Conservation (phyloP, 2,888 invertebrate genomes). For the Folsomia manolachei region DNA sequence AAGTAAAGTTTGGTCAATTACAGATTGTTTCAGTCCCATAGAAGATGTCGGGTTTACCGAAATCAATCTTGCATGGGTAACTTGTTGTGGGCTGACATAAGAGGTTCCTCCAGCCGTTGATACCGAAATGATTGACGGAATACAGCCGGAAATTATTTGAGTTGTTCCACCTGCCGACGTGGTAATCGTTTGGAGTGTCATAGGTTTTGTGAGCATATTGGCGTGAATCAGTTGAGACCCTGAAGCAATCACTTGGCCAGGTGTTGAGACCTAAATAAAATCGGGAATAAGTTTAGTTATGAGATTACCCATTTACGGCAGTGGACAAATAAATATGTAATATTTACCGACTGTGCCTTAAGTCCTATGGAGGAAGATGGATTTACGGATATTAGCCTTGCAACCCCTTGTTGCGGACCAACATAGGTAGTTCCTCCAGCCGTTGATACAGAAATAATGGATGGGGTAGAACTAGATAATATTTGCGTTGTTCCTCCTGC, state of each 20-base stretch:
- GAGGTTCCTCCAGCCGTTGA: constrained; percentile 22
- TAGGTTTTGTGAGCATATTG: constrained; percentile 36
- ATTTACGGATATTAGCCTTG: constrained; percentile 35
- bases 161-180: constrained; percentile 22
- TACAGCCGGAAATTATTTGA: constrained; percentile 2
- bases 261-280: constrained; percentile 28
- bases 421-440: constrained; percentile 25
- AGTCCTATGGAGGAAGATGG: constrained; percentile 14
- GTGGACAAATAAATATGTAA: too few relatives aligned
- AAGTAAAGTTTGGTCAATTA: not conserved
- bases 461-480: not conserved
- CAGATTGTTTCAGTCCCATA: constrained; percentile 26
- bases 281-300: too few relatives aligned
- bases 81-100: constrained; percentile 19
- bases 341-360: constrained; percentile 25
- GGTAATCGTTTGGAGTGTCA: constrained; percentile 21
- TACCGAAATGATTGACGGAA: constrained; percentile 21
- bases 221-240: constrained; percentile 39
- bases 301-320: too few relatives aligned
- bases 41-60: constrained; percentile 24
- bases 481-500: not conserved
- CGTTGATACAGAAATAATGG: constrained; percentile 21
- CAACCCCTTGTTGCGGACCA: constrained; percentile 13
- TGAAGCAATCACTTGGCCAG: constrained; percentile 41
- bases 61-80: constrained; percentile 30